Percentiles rank a stretch among this genome's conserved stretches.
Conservation (phyloP, 2,888 invertebrate species). For the Chrysopilus asiliformis region DNA sequence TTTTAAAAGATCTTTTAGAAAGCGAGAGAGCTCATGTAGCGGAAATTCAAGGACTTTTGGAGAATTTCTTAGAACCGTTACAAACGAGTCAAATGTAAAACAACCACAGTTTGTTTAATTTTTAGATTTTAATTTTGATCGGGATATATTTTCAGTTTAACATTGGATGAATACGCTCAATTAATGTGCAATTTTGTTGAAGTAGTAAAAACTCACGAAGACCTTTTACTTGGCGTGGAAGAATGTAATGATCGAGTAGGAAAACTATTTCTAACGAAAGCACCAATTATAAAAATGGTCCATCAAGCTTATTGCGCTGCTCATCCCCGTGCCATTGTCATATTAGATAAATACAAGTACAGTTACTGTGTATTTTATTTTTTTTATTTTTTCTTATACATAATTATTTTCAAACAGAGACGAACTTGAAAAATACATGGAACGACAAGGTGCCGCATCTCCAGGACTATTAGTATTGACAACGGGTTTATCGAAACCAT, state of each 20-base stretch:
- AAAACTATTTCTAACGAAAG: constrained; percentile 76
- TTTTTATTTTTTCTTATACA: neutral
- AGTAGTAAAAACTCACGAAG: constrained; percentile 72
- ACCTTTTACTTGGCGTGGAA: constrained; percentile 64
- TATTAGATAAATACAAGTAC: constrained; percentile 86
- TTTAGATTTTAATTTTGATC: neutral
- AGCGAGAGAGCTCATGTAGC: constrained; percentile 84
- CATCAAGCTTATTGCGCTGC: constrained; percentile 83
- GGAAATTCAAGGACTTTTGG: constrained; percentile 73
- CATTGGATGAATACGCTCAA: constrained; percentile 72
- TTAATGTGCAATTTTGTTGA: constrained; percentile 81
- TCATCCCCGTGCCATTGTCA: constrained; percentile 88
- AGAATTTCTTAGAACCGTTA: constrained; percentile 77
- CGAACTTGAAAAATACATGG: constrained; percentile 74
- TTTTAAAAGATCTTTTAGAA: constrained; percentile 80
- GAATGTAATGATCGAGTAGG: constrained; percentile 76
- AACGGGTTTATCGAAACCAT: constrained; percentile 87
- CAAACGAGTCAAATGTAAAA: constrained; percentile 71
- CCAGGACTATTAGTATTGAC: constrained; percentile 84
- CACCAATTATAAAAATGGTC: constrained; percentile 66
- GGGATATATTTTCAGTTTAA: constrained; percentile 45
- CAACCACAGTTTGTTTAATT: constrained; percentile 4
- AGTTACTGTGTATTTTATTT: constrained; percentile 20
- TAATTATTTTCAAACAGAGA: constrained; percentile 43
- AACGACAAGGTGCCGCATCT: constrained; percentile 68